These are phyloP conservation scores for Hypomecis atomaria DNA, from an alignment of 2,888 invertebrate genomes.

Conservation along the genomic window DNA sequence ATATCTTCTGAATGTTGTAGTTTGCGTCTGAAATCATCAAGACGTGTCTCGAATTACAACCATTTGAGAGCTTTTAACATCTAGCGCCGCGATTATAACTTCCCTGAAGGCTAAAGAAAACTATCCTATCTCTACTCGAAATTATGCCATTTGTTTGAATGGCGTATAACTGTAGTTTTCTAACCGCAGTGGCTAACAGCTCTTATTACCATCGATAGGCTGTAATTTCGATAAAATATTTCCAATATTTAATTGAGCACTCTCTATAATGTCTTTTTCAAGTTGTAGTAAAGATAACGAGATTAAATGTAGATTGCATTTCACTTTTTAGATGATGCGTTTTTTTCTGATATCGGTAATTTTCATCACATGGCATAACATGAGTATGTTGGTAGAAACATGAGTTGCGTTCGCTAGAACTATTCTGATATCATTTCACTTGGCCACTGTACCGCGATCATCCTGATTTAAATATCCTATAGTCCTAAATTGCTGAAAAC, in stretches of 20 bases:
- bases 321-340: slow-evolving; percentile 3
- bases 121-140: slow-evolving; percentile 29
- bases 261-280: slow-evolving; percentile 31
- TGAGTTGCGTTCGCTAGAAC: neutral
- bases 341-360: neutral
- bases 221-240: slow-evolving; percentile 46
- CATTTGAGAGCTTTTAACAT: slow-evolving; percentile 36
- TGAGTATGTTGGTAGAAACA: neutral
- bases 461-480: too few species aligned
- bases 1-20: slow-evolving; percentile 23
- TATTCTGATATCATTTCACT: neutral
- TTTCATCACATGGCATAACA: neutral
- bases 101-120: slow-evolving; percentile 38
- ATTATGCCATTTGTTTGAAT: slow-evolving; percentile 50
- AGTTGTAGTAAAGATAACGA: slow-evolving; percentile 7
- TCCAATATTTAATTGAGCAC: slow-evolving; percentile 30
- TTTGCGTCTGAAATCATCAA: slow-evolving; percentile 44
- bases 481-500: too few species aligned
- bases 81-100: slow-evolving; percentile 40
- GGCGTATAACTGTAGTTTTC: slow-evolving; percentile 55
- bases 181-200: slow-evolving; percentile 54
- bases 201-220: slow-evolving; percentile 44
- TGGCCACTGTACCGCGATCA: too few species aligned
- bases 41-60: slow-evolving; percentile 46
- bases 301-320: slow-evolving; percentile 10